A percentile compares a stretch with the other conserved stretches of the same genome.
phyloP scores from a whole-genome alignment of 2,888 invertebrate genomes.

The Melinaea marsaeus region DNA sequence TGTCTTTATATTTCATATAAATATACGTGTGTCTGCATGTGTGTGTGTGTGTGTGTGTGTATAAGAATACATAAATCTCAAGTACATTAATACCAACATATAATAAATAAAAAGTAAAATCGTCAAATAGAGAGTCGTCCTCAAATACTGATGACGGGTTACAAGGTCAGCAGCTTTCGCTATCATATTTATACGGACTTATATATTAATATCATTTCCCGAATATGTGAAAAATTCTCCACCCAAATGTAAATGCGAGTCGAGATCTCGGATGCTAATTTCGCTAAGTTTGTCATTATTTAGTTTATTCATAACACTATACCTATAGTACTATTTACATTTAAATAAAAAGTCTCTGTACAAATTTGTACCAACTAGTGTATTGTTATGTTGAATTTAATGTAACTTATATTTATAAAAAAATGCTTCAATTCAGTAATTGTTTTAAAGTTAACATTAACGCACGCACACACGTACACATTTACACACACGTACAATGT shows the following conservation, averaged over 20 bases:
- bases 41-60: too few relatives aligned
- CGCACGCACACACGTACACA: too few relatives aligned
- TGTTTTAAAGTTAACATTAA: conserved; percentile 16
- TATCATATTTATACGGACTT: conserved; percentile 31
- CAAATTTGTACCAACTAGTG: too few relatives aligned
- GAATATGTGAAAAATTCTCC: conserved; percentile 4
- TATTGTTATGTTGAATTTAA: too few relatives aligned
- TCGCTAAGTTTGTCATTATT: conserved; percentile 5
- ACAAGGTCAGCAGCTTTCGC: conserved; percentile 65
- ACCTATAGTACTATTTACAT: too few relatives aligned
- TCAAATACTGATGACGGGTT: conserved; percentile 40
- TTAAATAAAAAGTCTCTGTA: too few relatives aligned
- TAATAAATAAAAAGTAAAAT: conserved; percentile 15
- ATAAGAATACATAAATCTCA: too few relatives aligned
- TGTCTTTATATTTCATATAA: too few relatives aligned
- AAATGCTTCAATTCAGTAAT: too few relatives aligned
- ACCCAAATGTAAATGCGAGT: conserved; percentile 6
- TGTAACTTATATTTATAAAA: too few relatives aligned
- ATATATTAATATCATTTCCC: conserved; percentile 14
- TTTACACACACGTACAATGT: background rate
- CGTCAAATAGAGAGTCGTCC: conserved; percentile 28
- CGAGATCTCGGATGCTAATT: conserved; percentile 20
- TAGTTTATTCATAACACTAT: too few relatives aligned
- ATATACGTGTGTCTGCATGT: too few relatives aligned
- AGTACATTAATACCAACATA: background rate